Base-by-base conservation (phyloP, 1,140 invertebrate species). In the Solenopsis invicta region DNA sequence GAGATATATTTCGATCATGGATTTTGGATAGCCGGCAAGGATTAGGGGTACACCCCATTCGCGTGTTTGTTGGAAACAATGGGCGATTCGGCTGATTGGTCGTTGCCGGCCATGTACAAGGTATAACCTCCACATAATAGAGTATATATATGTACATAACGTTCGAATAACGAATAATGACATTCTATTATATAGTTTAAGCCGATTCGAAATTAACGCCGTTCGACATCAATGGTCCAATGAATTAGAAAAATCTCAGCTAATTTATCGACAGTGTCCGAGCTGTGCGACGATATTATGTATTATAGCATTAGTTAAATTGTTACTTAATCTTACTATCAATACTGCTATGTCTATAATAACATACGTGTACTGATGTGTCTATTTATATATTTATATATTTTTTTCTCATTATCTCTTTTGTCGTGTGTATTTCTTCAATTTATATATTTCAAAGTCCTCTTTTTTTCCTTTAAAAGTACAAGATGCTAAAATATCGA, bases 1-100 rank as follows among this genome's bases (percentile, higher is more conserved):
- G 93, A 94, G 94, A 94, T 94, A 93, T 94, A 94, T 94, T 93
- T 93, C 91, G 93, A 93, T 93, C 94, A 94, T 94, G 93, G 94
- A 93, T 93, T 94, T 94, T 94, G 93, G 93, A 94, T 94, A 92
- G 93, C 92, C 90, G 88, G 92, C 88, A 93, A 92, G 92, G 93
- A 94, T 94, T 93, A 93, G 92, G 92, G 90, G 89, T 88, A 89
- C 92, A 91, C 87, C 88, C 84, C 56, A 56, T 67, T 89, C 91
- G 88, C 88, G 92, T 91, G 92, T 90, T 93, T 92, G 92, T 92
- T 93, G 91, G 93, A 94, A 93, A 93, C 93, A 94, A 93, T 94
- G 88, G 89, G 89, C 90, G 89, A 92, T 90, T 93, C 91, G 93
- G 92, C 92, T 91, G 93, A 89, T 89, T 87, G 88, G 85, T 72